Conservation (phyloP, 2,888 invertebrate species). For the Machimus atricapillus region DNA sequence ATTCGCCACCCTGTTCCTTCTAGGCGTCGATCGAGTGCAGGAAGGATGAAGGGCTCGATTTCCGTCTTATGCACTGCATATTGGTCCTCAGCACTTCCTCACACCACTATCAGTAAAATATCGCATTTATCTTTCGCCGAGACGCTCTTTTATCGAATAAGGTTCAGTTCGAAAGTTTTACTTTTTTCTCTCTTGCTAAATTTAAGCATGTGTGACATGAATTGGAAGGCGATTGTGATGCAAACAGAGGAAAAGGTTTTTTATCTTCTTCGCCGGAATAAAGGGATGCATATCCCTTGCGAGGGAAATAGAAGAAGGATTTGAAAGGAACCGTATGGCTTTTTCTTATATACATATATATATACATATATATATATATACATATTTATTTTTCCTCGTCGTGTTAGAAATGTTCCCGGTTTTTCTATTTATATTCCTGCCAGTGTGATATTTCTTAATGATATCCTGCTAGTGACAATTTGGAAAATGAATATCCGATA, state of each 20-base stretch:
- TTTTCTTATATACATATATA: background rate
- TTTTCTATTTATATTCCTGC: background rate
- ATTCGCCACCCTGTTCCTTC: background rate
- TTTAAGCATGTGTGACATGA: constrained; percentile 22
- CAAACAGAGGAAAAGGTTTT: background rate
- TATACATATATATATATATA: background rate
- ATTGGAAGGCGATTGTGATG: constrained; percentile 6
- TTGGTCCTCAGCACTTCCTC: background rate
- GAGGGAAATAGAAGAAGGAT: background rate
- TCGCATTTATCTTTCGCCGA: background rate
- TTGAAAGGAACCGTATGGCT: background rate
- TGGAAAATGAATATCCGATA: background rate
- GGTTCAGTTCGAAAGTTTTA: constrained; percentile 2
- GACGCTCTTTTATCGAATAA: constrained; percentile 1
- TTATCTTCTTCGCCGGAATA: background rate
- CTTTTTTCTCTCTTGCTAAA: background rate
- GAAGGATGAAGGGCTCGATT: background rate
- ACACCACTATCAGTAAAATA: background rate
- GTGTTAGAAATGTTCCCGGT: background rate
- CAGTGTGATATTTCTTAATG: background rate
- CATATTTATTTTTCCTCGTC: background rate
- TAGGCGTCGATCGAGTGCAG: background rate
- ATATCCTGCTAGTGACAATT: background rate
- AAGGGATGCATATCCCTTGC: background rate
- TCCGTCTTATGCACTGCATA: background rate